Percentiles rank a stretch among this genome's conserved stretches.
phyloP scores from a whole-genome alignment of 2,888 invertebrate species.

The Hirtodrosophila alboralis region DNA sequence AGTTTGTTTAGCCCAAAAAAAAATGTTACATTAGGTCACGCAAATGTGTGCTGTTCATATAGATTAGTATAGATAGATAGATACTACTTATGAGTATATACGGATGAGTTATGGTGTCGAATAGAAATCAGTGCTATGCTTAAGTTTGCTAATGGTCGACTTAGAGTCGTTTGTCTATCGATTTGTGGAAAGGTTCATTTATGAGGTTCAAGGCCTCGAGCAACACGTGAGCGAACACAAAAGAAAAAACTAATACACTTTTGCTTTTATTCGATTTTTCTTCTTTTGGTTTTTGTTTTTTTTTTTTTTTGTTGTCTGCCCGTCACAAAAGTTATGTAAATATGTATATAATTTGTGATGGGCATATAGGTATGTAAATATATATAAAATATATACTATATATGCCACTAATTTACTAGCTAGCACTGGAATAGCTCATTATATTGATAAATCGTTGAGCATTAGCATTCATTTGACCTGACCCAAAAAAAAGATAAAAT shows the following conservation, averaged over 20 bases:
- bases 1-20: slow-evolving; percentile 5
- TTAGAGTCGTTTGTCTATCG: slow-evolving; percentile 41
- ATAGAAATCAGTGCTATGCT: slow-evolving; percentile 32
- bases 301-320: no score
- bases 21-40: slow-evolving; percentile 34
- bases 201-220: slow-evolving; percentile 52
- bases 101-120: slow-evolving; percentile 32
- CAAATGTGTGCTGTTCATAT: slow-evolving; percentile 33
- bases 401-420: not conserved
- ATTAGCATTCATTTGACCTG: slow-evolving; percentile 37
- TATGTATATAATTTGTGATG: slow-evolving; percentile 12
- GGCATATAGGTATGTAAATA: not conserved
- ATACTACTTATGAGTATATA: not conserved
- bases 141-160: slow-evolving; percentile 36
- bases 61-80: slow-evolving; percentile 10
- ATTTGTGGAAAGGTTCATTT: slow-evolving; percentile 27
- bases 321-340: slow-evolving; percentile 45
- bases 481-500: slow-evolving; percentile 19
- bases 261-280: slow-evolving; percentile 43
- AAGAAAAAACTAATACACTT: slow-evolving; percentile 36
- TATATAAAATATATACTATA: slow-evolving; percentile 4
- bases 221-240: slow-evolving; percentile 51
- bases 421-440: slow-evolving; percentile 18
- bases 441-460: slow-evolving; percentile 46
- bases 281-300: no score